Conservation (phyloP, 2,797 vertebrate genomes). For the Psittacula echo region DNA sequence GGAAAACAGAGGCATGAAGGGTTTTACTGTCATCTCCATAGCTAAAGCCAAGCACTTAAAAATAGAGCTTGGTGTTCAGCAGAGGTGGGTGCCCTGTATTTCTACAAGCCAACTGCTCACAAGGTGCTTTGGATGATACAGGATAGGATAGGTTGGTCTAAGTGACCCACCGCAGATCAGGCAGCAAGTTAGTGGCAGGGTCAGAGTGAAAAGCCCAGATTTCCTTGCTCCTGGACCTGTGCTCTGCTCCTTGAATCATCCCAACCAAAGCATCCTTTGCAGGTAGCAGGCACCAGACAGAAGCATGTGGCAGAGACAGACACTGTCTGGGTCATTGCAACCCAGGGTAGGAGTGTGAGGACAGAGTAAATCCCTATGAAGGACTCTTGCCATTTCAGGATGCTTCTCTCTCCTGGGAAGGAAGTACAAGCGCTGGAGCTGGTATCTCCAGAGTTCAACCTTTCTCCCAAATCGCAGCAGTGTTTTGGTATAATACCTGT, state of each 20-base stretch:
- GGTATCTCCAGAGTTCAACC: background rate
- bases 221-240: background rate
- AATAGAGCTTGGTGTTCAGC: background rate
- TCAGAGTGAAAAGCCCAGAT: background rate
- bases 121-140: rapidly evolving
- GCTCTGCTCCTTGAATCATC: background rate
- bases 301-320: background rate
- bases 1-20: background rate
- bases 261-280: background rate
- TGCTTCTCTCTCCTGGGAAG: background rate
- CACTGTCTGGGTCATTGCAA: background rate
- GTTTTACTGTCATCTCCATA: background rate
- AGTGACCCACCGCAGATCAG: background rate
- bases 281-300: too few relatives aligned
- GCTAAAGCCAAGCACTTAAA: background rate
- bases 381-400: background rate
- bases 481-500: background rate
- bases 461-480: background rate
- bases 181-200: background rate
- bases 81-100: background rate
- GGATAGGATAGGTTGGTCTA: background rate
- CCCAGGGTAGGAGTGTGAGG: background rate
- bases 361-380: background rate
- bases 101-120: background rate
- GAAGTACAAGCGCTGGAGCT: background rate